Conservation (phyloP, 2,113 vertebrate species). For the Eptesicus fuscus region DNA sequence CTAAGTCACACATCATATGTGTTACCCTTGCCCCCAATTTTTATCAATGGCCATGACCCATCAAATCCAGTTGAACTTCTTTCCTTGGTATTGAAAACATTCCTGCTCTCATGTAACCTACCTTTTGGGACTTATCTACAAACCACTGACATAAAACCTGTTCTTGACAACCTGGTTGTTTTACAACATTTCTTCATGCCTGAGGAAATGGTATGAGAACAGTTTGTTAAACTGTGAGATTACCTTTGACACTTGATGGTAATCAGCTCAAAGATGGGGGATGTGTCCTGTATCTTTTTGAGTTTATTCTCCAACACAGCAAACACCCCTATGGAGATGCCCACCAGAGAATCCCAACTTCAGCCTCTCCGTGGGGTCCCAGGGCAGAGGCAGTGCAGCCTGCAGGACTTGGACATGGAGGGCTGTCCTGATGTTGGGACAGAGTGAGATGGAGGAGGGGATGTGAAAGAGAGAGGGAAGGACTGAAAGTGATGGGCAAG, state of each 20-base stretch:
- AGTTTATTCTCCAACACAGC: not conserved
- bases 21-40: not conserved
- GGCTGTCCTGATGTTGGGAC: not conserved
- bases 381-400: not conserved
- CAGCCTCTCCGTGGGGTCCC: not conserved
- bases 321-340: not conserved
- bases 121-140: not conserved
- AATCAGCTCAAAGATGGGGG: not conserved
- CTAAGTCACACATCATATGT: not conserved
- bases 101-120: not conserved
- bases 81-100: not conserved
- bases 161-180: slow-evolving; percentile 19
- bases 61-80: not conserved
- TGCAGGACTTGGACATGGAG: not conserved
- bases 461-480: not conserved
- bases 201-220: not conserved
- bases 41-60: not conserved
- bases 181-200: not conserved
- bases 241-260: not conserved
- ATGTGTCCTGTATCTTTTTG: not conserved
- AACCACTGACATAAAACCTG: slow-evolving; percentile 7
- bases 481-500: not conserved
- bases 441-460: fast-evolving
- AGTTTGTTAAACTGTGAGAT: not conserved
- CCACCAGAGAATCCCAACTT: not conserved